Base-by-base conservation (phyloP, 2,797 vertebrate genomes). In the Siniperca scherzeri region DNA sequence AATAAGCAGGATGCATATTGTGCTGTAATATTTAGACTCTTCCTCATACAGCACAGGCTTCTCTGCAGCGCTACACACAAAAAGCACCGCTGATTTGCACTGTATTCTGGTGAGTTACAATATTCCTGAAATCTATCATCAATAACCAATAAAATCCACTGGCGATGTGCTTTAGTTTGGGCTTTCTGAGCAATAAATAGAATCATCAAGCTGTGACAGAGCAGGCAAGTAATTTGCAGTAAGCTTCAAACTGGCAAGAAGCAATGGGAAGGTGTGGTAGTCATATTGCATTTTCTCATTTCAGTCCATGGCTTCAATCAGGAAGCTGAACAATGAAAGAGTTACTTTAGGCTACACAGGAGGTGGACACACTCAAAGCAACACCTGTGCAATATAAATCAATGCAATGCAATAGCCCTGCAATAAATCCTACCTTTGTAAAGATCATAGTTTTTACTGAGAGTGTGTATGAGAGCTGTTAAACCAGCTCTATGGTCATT, bases 151-250 rank as follows among this genome's bases (percentile, higher is more conserved):
- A 70, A 56, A 81, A 83, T 82, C 82, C 40, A 71, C 59, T 16
- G 5, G 56, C 53, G 12, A 68, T 79, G 74, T 74, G 66, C 61
- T 89, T 87, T 85, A 74, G 83, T 91, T 90, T 65, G 14, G 57
- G 46, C 17, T 82, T 69, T 80, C 78, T 80, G 52, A n/a, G 66
- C 57, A 82, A 88, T 90, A 82, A 90, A 91, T 84, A 73, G 66
- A 87, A 70, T 77, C 70, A 82, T 79, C 62, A 76, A 22, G 69
- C 67, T 81, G 70, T 81, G 83, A 82, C 79, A 75, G 70, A 80
- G 30, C 27, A 30, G 61, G 16, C 50, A 65, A 74, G 69, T 89
- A n/a, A 87, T 85, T 68, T 88, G 69, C 60, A 77, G 52, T 64
- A 53, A 61, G 73, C 57, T 70, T 80, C 61, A 80, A 70, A 83